These are phyloP conservation scores for Cantharis lateralis DNA, from an alignment of 2,888 invertebrate genomes.

Conservation along the genomic window DNA sequence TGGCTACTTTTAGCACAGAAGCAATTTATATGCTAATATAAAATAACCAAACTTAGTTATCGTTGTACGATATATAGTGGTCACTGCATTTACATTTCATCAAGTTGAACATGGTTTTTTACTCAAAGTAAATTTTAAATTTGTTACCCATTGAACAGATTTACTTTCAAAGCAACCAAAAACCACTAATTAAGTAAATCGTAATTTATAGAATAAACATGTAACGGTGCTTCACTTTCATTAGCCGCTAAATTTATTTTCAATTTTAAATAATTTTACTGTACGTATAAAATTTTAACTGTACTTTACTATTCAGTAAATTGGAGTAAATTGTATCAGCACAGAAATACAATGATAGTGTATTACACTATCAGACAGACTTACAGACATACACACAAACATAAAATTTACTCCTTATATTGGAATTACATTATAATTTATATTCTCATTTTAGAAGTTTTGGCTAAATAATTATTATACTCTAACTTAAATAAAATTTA, in stretches of 20 bases:
- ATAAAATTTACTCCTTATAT: too few relatives aligned
- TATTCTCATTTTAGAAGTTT: too few relatives aligned
- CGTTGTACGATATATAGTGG: constrained; percentile 15
- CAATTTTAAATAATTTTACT: neutral
- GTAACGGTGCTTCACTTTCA: neutral
- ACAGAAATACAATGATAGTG: neutral
- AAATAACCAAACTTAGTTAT: constrained; percentile 25
- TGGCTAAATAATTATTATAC: too few relatives aligned
- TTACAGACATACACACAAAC: too few relatives aligned
- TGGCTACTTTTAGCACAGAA: constrained; percentile 10
- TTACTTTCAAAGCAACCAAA: constrained; percentile 13
- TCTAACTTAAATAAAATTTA: too few relatives aligned
- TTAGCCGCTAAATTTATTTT: neutral
- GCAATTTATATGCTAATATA: constrained; percentile 29
- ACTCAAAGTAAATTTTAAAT: constrained; percentile 17
- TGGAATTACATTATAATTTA: too few relatives aligned
- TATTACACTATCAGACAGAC: too few relatives aligned
- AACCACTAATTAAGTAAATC: constrained; percentile 16
- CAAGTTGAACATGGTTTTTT: constrained; percentile 21
- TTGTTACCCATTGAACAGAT: constrained; percentile 20
- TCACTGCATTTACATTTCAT: constrained; percentile 22
- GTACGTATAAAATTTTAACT: neutral
- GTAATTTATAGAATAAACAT: constrained; percentile 21
- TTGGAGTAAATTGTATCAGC: neutral
- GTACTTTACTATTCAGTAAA: neutral